Evolutionary conservation across 2,113 vertebrate species (phyloP), one percentile per base, ranked within the genome.

Genomic region (Pterophyllum scalare): DNA sequence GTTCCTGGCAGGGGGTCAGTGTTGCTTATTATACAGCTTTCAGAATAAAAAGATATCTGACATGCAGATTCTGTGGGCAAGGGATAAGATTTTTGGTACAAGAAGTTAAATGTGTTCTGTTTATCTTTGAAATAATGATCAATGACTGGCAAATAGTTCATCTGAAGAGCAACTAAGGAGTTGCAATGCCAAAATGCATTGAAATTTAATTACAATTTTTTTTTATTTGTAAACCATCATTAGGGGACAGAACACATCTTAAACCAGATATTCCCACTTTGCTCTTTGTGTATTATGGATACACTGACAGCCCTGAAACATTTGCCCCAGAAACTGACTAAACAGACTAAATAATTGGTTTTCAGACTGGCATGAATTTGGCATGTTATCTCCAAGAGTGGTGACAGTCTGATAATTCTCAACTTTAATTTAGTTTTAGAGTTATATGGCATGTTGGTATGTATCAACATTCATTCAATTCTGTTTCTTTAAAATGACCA

Each of bases 211-310:
- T 70, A 49, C 24, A 9, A 24, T 46, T 67, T 31, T 52, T 49
- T 72, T 54, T 19, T 4, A 6, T 72, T 54, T 33, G 6, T 54
- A 33, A 33, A 52, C 6, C 0, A 54, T 33, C 67, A 1, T 19
- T 0, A n/a, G 46, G 54, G 46, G 67, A 72, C 3, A 1, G 26
- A 72, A 54, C 1, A 0, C 19, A 0, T 72, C 46, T 33, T 52
- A 20, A 52, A 20, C 24, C 28, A 70, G 17, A 70, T 52, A 72
- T 31, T 52, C 43, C 43, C 17, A 7, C 2, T 31, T 6, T 52
- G 2, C 24, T 72, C 49, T 72, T 43, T 20, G 65, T 52, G 24
- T 9, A 72, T 72, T 72, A 43, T 72, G 65, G 3, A 28, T 31
- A 3, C 26, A 72, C 24, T 0, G 0, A 40, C 26, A 46, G 14